Conservation (phyloP, 1,140 invertebrate species). For the Acromyrmex charruanus region DNA sequence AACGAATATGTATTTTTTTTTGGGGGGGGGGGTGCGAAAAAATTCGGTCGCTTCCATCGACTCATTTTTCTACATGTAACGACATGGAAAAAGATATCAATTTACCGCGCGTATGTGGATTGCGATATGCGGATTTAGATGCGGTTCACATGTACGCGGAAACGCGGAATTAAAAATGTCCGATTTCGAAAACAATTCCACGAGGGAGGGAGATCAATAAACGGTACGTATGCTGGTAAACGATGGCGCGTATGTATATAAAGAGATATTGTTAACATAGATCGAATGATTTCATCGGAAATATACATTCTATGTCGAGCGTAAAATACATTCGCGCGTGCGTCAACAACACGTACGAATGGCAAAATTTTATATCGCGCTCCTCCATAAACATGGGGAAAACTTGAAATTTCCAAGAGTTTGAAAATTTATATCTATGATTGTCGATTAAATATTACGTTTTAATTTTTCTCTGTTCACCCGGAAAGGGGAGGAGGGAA, state of each 20-base stretch:
- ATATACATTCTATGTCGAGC: slow-evolving; percentile 1
- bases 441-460: slow-evolving; percentile 53
- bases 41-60: slow-evolving; percentile 2
- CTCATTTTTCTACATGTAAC: neutral
- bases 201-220: neutral
- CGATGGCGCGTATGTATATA: neutral
- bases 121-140: neutral
- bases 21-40: neutral
- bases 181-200: slow-evolving; percentile 32
- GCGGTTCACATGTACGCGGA: neutral
- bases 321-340: slow-evolving; percentile 27
- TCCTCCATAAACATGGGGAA: neutral
- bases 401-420: slow-evolving; percentile 57
- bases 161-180: slow-evolving; percentile 44
- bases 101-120: neutral
- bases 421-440: slow-evolving; percentile 45
- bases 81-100: neutral
- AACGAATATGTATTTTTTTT: neutral
- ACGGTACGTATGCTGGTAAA: neutral
- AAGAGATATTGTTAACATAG: slow-evolving; percentile 51
- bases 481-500: neutral
- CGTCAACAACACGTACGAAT: slow-evolving; percentile 9
- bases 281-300: slow-evolving; percentile 49
- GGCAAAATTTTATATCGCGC: slow-evolving; percentile 12
- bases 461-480: slow-evolving; percentile 53